Evolutionary conservation across 2,113 vertebrate genomes (phyloP).

Genomic region (Xenopus laevis): DNA sequence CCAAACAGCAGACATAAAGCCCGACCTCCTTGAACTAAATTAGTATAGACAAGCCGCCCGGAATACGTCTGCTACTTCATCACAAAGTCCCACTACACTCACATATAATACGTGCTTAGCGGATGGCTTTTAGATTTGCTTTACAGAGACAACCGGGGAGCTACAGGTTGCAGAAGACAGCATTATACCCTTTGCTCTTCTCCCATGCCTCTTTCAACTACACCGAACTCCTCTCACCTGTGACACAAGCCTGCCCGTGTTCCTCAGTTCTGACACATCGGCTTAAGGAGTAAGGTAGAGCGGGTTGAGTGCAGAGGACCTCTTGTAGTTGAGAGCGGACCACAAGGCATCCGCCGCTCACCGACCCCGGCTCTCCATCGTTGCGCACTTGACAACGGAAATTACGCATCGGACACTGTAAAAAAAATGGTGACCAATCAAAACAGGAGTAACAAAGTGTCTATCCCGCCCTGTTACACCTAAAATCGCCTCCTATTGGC

Average conservation of each 20-base stretch:
- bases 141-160: too few relatives aligned
- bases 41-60: too few relatives aligned
- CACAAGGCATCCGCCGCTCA: conserved; percentile 26
- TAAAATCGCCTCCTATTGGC: conserved; percentile 11
- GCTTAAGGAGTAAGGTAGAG: not conserved
- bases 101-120: too few relatives aligned
- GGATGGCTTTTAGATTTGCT: too few relatives aligned
- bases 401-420: not conserved
- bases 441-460: not conserved
- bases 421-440: conserved; percentile 5
- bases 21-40: too few relatives aligned
- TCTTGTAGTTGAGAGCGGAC: not conserved
- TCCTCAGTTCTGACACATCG: conserved; percentile 12
- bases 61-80: too few relatives aligned
- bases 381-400: conserved; percentile 45
- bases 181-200: too few relatives aligned
- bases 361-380: conserved; percentile 33
- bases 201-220: too few relatives aligned
- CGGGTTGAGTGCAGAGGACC: too few relatives aligned
- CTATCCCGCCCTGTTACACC: not conserved
- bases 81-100: too few relatives aligned
- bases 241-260: not conserved
- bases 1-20: too few relatives aligned
- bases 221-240: not conserved
- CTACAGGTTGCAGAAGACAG: too few relatives aligned